Percentiles rank a stretch among this genome's conserved stretches.
phyloP scores from a whole-genome alignment of 2,797 vertebrate genomes.

The Babyrousa celebensis region DNA sequence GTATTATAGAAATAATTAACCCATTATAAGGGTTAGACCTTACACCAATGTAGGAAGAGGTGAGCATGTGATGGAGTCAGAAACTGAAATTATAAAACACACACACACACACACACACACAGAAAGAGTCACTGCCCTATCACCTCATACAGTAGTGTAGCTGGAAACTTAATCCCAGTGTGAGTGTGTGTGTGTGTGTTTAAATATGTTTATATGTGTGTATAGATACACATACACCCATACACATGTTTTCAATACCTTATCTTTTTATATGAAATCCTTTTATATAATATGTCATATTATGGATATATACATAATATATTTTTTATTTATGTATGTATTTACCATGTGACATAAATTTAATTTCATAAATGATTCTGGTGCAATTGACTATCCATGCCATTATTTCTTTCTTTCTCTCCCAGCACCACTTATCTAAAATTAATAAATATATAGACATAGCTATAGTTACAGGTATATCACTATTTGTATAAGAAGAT shows the following conservation, averaged over 20 bases:
- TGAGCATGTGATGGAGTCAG: not conserved
- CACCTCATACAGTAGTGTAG: not conserved
- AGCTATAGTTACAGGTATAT: not conserved
- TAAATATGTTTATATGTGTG: not conserved
- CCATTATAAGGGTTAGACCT: not conserved
- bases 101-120: too few relatives aligned
- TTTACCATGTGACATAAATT: too few relatives aligned
- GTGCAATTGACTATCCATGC: too few relatives aligned
- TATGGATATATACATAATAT: not conserved
- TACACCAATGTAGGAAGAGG: not conserved
- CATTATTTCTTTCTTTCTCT: too few relatives aligned
- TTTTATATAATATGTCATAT: not conserved
- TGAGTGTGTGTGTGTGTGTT: not conserved
- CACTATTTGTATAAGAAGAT: not conserved
- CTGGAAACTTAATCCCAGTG: too few relatives aligned
- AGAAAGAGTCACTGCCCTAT: not conserved
- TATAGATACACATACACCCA: not conserved
- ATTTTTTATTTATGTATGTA: too few relatives aligned
- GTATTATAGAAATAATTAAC: not conserved
- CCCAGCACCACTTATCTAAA: not conserved
- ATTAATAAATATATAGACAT: not conserved
- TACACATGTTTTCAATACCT: not conserved
- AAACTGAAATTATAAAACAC: not conserved
- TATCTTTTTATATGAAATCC: not conserved
- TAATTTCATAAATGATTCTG: too few relatives aligned